Conservation (phyloP, 1,140 invertebrate genomes). For the Anastatus disparis region DNA sequence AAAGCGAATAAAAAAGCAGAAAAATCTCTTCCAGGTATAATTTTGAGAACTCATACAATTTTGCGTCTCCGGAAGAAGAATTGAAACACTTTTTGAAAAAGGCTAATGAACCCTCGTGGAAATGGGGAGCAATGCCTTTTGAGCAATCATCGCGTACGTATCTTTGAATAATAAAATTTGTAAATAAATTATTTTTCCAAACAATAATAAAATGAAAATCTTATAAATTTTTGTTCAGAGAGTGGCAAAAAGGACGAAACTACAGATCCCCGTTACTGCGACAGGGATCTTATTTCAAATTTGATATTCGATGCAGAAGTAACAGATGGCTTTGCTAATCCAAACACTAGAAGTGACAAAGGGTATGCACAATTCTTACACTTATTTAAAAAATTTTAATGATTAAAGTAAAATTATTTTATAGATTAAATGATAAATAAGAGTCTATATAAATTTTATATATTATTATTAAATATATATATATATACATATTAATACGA, state of each 20-base stretch:
- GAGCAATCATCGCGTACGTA: constrained; percentile 31
- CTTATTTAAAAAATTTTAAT: constrained; percentile 28
- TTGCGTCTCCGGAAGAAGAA: constrained; percentile 74
- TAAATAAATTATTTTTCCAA: too few relatives aligned
- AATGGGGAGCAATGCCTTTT: constrained; percentile 31
- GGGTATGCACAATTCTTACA: too few relatives aligned
- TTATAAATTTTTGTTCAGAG: too few relatives aligned
- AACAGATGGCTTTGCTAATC: constrained; percentile 85
- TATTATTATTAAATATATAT: constrained; percentile 5
- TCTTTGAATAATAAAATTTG: background rate
- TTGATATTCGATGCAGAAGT: constrained; percentile 88
- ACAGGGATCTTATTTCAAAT: constrained; percentile 84
- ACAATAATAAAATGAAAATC: too few relatives aligned
- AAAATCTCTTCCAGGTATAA: constrained; percentile 64
- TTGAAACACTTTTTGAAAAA: constrained; percentile 80
- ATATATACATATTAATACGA: constrained; percentile 23
- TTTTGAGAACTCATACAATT: constrained; percentile 64
- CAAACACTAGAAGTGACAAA: constrained; percentile 76
- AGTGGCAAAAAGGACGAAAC: constrained; percentile 69
- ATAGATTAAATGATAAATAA: background rate
- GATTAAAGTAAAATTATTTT: too few relatives aligned
- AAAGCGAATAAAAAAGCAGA: constrained; percentile 26
- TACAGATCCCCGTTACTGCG: constrained; percentile 73
- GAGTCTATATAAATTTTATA: background rate
- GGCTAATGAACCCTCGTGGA: constrained; percentile 71